phyloP scores from a whole-genome alignment of 37 sponge, comb jelly and placozoan species.

The Beroe forskalii region DNA sequence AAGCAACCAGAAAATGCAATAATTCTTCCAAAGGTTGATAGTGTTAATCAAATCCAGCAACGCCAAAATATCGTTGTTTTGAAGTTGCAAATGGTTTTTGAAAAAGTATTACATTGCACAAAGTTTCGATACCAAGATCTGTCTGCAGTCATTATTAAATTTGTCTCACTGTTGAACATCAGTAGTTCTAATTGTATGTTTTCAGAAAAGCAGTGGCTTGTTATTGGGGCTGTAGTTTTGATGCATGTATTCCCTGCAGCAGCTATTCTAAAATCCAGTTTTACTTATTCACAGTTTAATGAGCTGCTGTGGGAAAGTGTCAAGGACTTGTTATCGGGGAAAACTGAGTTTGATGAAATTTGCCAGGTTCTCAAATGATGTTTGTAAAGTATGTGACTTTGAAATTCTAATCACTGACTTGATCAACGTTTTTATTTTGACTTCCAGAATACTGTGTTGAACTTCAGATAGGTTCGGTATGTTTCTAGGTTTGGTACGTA shows the following conservation, averaged over 20 bases:
- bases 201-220: constrained; percentile 38
- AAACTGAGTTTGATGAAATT: background rate
- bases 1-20: background rate
- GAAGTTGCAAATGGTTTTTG: background rate
- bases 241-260: background rate
- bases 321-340: background rate
- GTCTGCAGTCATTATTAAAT: background rate
- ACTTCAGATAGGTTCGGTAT: too few species aligned
- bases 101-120: background rate
- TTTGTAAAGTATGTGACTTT: too few species aligned
- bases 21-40: background rate
- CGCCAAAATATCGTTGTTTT: background rate
- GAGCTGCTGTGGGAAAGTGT: background rate
- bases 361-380: background rate
- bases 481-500: too few species aligned
- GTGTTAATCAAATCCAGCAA: constrained; percentile 7
- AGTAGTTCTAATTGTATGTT: constrained; percentile 10
- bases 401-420: too few species aligned
- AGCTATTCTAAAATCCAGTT: background rate
- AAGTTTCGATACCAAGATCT: background rate
- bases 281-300: background rate
- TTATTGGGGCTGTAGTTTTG: background rate
- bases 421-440: too few species aligned
- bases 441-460: too few species aligned
- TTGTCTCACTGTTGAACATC: background rate